phyloP scores from a whole-genome alignment of 2,797 vertebrate species.

The Anguilla megastoma region DNA sequence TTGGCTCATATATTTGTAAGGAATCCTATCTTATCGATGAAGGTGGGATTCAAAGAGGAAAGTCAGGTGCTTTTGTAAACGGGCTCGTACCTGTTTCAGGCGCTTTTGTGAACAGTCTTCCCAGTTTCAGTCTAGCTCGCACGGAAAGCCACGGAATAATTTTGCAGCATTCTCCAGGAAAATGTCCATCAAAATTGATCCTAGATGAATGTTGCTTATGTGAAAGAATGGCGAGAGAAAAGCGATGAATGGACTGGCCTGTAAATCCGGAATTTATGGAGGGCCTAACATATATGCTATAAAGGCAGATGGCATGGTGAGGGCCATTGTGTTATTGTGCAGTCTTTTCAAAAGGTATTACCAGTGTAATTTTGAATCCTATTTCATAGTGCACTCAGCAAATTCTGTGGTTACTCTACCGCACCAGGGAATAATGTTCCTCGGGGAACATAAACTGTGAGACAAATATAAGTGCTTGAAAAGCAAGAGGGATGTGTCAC shows the following conservation, averaged over 20 bases:
- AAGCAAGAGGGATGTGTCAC: not conserved
- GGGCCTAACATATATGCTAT: not conserved
- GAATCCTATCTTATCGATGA: not conserved
- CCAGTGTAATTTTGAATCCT: not conserved
- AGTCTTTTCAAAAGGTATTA: not conserved
- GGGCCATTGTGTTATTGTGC: not conserved
- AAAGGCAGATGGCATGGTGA: not conserved
- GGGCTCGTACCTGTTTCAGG: not conserved
- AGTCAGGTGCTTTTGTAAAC: not conserved
- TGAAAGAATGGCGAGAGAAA: not conserved
- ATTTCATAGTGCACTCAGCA: not conserved
- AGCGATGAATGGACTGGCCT: not conserved
- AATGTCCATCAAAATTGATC: constrained; percentile 4
- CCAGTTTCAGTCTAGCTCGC: not conserved
- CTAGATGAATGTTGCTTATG: not conserved
- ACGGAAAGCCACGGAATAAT: not conserved
- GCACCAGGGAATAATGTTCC: not conserved
- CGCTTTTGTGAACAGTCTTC: no score
- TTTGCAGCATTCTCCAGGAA: not conserved
- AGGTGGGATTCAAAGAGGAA: not conserved
- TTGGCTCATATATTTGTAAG: not conserved
- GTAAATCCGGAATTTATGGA: not conserved
- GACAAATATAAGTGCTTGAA: not conserved
- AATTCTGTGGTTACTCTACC: not conserved
- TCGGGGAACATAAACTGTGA: not conserved